A percentile compares a stretch with the other conserved stretches of the same genome.
Conservation (phyloP, 1,140 invertebrate genomes). For the Drosophila leontia region DNA sequence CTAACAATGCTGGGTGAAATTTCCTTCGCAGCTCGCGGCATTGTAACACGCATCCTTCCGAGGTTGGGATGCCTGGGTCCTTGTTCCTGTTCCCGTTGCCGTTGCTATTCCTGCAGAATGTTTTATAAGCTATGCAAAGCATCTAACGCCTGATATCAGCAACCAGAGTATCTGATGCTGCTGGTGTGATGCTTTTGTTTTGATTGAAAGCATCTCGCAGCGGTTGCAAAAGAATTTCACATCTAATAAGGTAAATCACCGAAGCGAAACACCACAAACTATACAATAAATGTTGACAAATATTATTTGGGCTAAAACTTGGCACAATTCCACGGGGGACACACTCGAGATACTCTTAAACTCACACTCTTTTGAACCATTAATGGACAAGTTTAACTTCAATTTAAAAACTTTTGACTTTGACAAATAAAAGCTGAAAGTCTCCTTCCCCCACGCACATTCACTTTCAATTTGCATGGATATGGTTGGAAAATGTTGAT, state of each 20-base stretch:
- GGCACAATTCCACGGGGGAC: not conserved
- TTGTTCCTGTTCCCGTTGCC: slow-evolving; percentile 35
- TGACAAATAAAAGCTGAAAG: slow-evolving; percentile 35
- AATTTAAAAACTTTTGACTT: slow-evolving; percentile 39
- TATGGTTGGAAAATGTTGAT: slow-evolving; percentile 14
- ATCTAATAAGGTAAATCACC: slow-evolving; percentile 33
- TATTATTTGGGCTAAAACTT: slow-evolving; percentile 28
- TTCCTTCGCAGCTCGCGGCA: slow-evolving; percentile 45
- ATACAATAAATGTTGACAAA: slow-evolving; percentile 31
- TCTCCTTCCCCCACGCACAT: not conserved
- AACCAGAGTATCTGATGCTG: slow-evolving; percentile 22
- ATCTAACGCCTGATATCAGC: slow-evolving; percentile 63
- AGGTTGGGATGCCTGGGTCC: not conserved
- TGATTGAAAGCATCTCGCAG: slow-evolving; percentile 59
- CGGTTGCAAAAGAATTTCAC: slow-evolving; percentile 10
- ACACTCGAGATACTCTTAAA: slow-evolving; percentile 1
- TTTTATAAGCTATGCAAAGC: slow-evolving; percentile 62
- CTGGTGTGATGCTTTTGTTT: slow-evolving; percentile 42
- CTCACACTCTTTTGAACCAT: slow-evolving; percentile 21
- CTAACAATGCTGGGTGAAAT: slow-evolving; percentile 54
- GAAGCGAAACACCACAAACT: slow-evolving; percentile 3
- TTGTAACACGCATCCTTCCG: slow-evolving; percentile 36
- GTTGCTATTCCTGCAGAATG: slow-evolving; percentile 61
- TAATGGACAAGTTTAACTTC: slow-evolving; percentile 41
- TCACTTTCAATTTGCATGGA: slow-evolving; percentile 49